Conservation (phyloP, 2,888 invertebrate genomes). For the Eubasilissa splendida region DNA sequence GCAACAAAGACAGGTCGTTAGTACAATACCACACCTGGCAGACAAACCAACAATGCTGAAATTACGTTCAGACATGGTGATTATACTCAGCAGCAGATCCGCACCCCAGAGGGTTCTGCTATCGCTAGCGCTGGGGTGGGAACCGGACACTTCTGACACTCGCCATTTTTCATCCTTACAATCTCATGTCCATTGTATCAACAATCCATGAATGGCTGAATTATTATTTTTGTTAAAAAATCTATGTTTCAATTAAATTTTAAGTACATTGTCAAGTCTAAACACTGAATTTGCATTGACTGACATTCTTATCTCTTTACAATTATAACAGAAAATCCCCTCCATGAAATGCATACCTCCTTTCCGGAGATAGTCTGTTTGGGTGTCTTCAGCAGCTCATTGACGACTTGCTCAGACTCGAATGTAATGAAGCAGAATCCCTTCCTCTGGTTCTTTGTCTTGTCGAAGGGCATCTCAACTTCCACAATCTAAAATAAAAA, state of each 20-base stretch:
- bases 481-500: slow-evolving; percentile 84
- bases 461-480: slow-evolving; percentile 97
- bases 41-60: not conserved
- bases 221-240: too few relatives aligned
- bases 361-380: slow-evolving; percentile 95
- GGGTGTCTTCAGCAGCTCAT: slow-evolving; percentile 91
- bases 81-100: slow-evolving; percentile 38
- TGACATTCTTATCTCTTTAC: too few relatives aligned
- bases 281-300: not conserved
- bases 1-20: slow-evolving; percentile 49
- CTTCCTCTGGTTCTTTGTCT: slow-evolving; percentile 96
- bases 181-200: too few relatives aligned
- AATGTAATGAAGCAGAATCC: slow-evolving; percentile 99
- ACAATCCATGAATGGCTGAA: too few relatives aligned
- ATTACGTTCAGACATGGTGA: slow-evolving; percentile 54
- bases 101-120: slow-evolving; percentile 58
- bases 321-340: not conserved
- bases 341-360: slow-evolving; percentile 75
- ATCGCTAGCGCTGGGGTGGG: slow-evolving; percentile 57
- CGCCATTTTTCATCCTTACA: slow-evolving; percentile 51
- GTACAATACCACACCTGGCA: slow-evolving; percentile 26
- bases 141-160: slow-evolving; percentile 48
- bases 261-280: too few relatives aligned
- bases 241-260: too few relatives aligned
- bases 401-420: slow-evolving; percentile 94